Evolutionary conservation across 2,113 vertebrate species (phyloP), one percentile per base, ranked within the genome.

Genomic region (Athene cunicularia): DNA sequence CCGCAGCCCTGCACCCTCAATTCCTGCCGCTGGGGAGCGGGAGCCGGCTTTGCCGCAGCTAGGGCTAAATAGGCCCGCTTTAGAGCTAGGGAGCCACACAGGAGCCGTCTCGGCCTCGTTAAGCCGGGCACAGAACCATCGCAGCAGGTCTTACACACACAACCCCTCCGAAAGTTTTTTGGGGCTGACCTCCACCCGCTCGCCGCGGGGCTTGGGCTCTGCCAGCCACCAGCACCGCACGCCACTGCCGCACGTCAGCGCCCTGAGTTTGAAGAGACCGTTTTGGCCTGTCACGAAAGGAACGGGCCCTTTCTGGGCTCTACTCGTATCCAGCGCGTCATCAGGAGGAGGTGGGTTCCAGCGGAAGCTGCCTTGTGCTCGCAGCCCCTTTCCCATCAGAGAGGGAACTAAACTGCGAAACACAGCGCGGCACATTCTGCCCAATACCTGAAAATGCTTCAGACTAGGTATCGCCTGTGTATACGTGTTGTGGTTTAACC

Each of bases 11-110:
- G 67, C 80, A 16, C 27, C 27, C 32, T 14, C 24, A 9, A 7
- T 2, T 4, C 1, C 21, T 2, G 64, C 37, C 8, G 12, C 12
- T 1, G 1, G 9, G 8, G 17, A 14, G 14, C 1, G 4, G 11
- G 47, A 23, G 66, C 14, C 18, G n/a, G n/a, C 20, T 43, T 14
- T 30, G 27, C 5, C 8, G 19, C 49, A 14, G 24, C 30, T 22
- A 2, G 19, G 17, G 59, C 30, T 9, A 20, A 43, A 17, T 1
- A 17, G 35, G 5, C 8, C 16, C 23, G 0, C 15, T 37, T 33
- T 4, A 17, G 14, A 13, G 33, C 5, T 4, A 11, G 32, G 12
- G 22, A n/a, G 4, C 2, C 8, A 6, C 22, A 5, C 28, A 16
- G 37, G 8, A 30, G 33, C 14, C 11, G 5, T 9, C 19, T 6